phyloP scores from a whole-genome alignment of 2,113 vertebrate species.

The Larimichthys crocea region DNA sequence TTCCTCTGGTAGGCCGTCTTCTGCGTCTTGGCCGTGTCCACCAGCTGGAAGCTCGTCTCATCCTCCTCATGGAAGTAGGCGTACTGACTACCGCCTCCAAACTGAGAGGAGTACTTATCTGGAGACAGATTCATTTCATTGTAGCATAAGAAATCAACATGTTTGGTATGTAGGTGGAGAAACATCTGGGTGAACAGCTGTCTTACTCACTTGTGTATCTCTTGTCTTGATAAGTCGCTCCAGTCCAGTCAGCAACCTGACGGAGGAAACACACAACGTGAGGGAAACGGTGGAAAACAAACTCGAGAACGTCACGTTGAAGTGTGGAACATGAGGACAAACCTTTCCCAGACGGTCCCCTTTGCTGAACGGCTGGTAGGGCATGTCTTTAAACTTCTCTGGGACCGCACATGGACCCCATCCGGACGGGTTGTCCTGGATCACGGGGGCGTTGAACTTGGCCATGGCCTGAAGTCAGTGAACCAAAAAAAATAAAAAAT shows the following conservation, averaged over 20 bases:
- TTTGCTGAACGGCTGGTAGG: constrained; percentile 99
- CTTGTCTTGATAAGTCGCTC: constrained; percentile 98
- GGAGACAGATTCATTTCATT: constrained; percentile 1
- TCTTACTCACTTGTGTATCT: constrained; percentile 94
- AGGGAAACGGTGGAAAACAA: not conserved
- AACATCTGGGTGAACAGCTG: not conserved
- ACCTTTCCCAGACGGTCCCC: constrained; percentile 98
- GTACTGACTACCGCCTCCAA: constrained; percentile 96
- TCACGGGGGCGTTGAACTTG: constrained; percentile 95
- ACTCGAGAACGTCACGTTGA: not conserved
- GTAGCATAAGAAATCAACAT: not conserved
- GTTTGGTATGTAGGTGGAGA: not conserved
- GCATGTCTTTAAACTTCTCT: constrained; percentile 98
- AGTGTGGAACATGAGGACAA: not conserved
- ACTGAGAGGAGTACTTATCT: constrained; percentile 99
- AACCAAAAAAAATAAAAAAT: too few species aligned
- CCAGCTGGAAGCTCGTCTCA: constrained; percentile 97
- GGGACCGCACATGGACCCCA: constrained; percentile 99
- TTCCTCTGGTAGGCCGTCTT: constrained; percentile 99
- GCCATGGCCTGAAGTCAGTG: constrained; percentile 86
- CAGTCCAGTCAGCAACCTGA: constrained; percentile 98
- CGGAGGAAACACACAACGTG: not conserved
- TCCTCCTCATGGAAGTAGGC: constrained; percentile 99
- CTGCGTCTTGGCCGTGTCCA: constrained; percentile 96
- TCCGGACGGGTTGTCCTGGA: constrained; percentile 97